Base-by-base conservation (phyloP, 2,888 invertebrate genomes). In the Monopis laevigella region DNA sequence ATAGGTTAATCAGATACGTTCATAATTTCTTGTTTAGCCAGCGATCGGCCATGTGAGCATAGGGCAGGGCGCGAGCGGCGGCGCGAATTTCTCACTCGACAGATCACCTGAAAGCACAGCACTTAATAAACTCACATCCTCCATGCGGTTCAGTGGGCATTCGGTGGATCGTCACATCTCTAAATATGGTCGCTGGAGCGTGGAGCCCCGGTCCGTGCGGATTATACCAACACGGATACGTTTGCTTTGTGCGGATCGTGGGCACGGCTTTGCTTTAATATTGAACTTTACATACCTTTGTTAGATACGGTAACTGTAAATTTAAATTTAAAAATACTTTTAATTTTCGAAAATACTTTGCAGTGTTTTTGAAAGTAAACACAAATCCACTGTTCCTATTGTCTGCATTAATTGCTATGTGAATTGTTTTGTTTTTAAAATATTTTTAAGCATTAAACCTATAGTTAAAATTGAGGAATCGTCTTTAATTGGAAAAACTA, bases 121-220 rank as follows among this genome's bases (percentile, higher is more conserved):
- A 75, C 74, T 75, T 75, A 77, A 77, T 77, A 70, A n/a, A 73
- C 78, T 77, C 78, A 71, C 77, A 73, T 77, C 77, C 74, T 69
- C 66, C 64, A 2, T 62, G 59, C 78, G 73, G 80, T 68, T 78
- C 80, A 80, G 56, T 80, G 80, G 68, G 73, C 75, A 72, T 56
- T 59, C 77, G 72, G 65, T 78, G 77, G 70, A 71, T 72, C 75
- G 80, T 73, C 77, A 75, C 77, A 70, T 66, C 75, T 78, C 77
- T 75, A 78, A 80, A 78, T 78, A 77, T 68, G 75, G 59, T 56
- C 71, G 64, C 46, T 63, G 65, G 62, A 71, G 73, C 78, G 73
- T 68, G 58, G 16, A 30, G 24, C 51, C 41, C 19, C 41, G 18
- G 19, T 21, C 28, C 40, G 32, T 35, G 26, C 34, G 45, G 46